phyloP scores from a whole-genome alignment of 2,797 vertebrate genomes.

The Delichon dasypus region DNA sequence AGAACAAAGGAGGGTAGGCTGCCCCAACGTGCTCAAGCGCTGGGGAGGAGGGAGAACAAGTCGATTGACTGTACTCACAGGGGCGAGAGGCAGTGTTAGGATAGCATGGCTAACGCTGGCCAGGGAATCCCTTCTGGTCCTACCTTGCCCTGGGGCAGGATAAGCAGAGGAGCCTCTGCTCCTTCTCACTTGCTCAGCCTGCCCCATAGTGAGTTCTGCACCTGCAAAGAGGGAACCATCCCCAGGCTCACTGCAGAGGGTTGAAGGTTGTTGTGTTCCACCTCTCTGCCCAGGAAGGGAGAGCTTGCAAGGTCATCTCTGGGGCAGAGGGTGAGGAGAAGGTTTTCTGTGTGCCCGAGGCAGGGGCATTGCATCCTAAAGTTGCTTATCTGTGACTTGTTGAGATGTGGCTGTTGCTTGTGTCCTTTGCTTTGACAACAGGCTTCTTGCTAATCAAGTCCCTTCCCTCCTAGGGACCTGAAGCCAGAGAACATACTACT shows the following conservation, averaged over 20 bases:
- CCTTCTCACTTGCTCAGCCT: background rate
- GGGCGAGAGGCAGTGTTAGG: background rate
- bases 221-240: background rate
- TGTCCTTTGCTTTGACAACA: background rate
- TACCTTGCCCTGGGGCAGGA: background rate
- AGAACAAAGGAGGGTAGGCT: slow-evolving; percentile 19
- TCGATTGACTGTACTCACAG: background rate
- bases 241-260: background rate
- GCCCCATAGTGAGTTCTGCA: background rate
- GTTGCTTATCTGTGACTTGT: background rate
- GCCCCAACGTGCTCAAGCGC: background rate
- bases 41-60: background rate
- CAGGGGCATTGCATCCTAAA: background rate
- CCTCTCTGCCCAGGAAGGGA: background rate
- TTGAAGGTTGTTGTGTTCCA: background rate
- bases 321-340: background rate
- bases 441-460: background rate
- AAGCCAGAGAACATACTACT: slow-evolving; percentile 97
- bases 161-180: background rate
- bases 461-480: slow-evolving; percentile 83
- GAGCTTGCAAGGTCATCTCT: background rate
- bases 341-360: background rate
- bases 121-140: background rate
- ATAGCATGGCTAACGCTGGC: background rate
- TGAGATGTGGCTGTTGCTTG: background rate